Evolutionary conservation across 2,888 invertebrate species (phyloP), one percentile per base, ranked within the genome.

Genomic region (Ariolimax columbianus): DNA sequence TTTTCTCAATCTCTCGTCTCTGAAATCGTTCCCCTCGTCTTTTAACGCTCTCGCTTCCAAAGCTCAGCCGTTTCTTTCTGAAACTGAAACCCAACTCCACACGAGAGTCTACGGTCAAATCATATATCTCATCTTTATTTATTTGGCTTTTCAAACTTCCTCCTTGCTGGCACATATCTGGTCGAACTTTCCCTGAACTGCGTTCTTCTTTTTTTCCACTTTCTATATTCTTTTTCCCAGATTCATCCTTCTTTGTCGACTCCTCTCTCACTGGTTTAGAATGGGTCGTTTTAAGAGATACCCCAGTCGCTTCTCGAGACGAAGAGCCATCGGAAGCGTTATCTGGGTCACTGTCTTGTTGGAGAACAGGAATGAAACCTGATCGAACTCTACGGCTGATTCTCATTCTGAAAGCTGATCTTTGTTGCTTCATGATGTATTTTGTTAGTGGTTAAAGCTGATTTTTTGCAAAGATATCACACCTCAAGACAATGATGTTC

Each of bases 1-100:
- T 47, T 77, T 78, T 66, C 59, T 83, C 83, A 14, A 83, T 83
- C 70, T 83, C 78, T 66, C 51, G 66, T 26, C 83, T 33, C 55
- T 78, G 77, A 38, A 83, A 83, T 38, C 83, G 33, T 47, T 83
- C 83, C 0, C 83, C 83, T 14, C 83, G 68, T 36, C 83, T 30
- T 33, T 83, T 83, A 77, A 78, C 66, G 40, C 83, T 83, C 40
- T 83, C 83, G 66, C 83, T 83, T 47, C 83, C 83, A 38, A 83
- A 83, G 23, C 83, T 83, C 19, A 38, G 33, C 47, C 83, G 33
- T 23, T 70, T 77, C 30, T 72, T 66, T 40, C 55, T 38, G 30
- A 78, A 83, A 23, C 70, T 78, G 55, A 33, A 70, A 0, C 77
- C 77, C 3, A 82, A 33, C 33, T 82, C 63, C 3, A 40, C 73